Evolutionary conservation across 2,888 invertebrate genomes (phyloP).

Genomic region (Leptopilina drosophilae): DNA sequence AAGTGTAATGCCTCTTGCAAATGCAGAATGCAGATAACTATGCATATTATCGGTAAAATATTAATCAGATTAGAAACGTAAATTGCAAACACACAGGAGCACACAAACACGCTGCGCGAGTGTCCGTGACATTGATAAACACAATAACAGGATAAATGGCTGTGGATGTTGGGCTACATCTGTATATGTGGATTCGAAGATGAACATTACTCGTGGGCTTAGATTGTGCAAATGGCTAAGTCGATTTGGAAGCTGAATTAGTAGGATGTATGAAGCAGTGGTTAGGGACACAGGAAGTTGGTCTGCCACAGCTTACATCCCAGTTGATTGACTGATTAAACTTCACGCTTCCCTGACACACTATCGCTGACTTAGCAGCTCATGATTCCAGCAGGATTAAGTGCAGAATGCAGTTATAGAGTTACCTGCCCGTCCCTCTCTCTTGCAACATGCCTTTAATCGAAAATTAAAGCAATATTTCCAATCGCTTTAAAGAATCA

Average conservation of each 20-base stretch:
- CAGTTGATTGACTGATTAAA: conserved; percentile 33
- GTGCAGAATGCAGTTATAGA: neutral
- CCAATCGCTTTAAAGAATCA: neutral
- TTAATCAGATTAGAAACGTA: too few relatives aligned
- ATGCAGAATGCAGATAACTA: too few relatives aligned
- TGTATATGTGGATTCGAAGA: conserved; percentile 61
- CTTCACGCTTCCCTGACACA: conserved; percentile 28
- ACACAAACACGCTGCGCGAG: neutral
- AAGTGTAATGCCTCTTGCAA: too few relatives aligned
- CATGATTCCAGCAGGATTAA: conserved; percentile 25
- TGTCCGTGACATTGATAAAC: neutral
- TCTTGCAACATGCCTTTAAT: neutral
- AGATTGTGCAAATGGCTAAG: conserved; percentile 61
- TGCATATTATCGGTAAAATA: too few relatives aligned
- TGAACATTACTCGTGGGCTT: conserved; percentile 61
- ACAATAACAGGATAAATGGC: conserved; percentile 8
- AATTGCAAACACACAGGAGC: too few relatives aligned
- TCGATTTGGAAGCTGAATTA: conserved; percentile 63
- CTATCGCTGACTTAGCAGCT: conserved; percentile 35
- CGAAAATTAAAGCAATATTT: neutral
- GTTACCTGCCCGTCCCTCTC: neutral
- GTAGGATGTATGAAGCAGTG: conserved; percentile 58
- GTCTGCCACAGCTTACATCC: conserved; percentile 34
- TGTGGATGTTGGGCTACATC: conserved; percentile 48
- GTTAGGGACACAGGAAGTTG: conserved; percentile 34